Conservation (phyloP, 2,113 vertebrate species). For the Azemiops feae region DNA sequence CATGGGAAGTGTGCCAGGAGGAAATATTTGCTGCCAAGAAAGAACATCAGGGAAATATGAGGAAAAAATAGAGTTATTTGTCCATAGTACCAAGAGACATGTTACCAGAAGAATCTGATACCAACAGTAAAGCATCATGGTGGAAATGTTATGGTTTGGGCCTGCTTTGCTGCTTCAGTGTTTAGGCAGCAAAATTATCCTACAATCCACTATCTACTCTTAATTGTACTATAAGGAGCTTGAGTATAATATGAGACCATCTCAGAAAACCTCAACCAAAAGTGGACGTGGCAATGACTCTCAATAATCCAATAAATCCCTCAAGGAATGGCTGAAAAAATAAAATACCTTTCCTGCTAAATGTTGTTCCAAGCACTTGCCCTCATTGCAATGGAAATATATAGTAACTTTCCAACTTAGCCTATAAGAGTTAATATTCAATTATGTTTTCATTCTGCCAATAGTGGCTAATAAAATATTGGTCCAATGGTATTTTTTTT, state of each 20-base stretch:
- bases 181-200: neutral
- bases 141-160: neutral
- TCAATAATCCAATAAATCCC: no score
- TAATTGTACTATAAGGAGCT: neutral
- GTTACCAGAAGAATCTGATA: neutral
- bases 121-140: neutral
- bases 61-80: neutral
- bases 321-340: no score
- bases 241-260: neutral
- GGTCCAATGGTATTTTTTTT: no score
- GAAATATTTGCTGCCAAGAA: neutral
- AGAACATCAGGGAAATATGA: neutral
- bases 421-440: no score
- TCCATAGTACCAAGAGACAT: neutral
- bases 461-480: no score
- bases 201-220: neutral
- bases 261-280: no score
- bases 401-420: no score
- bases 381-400: no score
- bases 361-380: no score
- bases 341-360: no score
- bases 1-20: neutral
- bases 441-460: no score
- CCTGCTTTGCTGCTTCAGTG: neutral
- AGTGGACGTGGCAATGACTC: no score